These are phyloP conservation scores for Psittacus erithacus DNA, from an alignment of 2,113 vertebrate genomes.

Conservation along the genomic window DNA sequence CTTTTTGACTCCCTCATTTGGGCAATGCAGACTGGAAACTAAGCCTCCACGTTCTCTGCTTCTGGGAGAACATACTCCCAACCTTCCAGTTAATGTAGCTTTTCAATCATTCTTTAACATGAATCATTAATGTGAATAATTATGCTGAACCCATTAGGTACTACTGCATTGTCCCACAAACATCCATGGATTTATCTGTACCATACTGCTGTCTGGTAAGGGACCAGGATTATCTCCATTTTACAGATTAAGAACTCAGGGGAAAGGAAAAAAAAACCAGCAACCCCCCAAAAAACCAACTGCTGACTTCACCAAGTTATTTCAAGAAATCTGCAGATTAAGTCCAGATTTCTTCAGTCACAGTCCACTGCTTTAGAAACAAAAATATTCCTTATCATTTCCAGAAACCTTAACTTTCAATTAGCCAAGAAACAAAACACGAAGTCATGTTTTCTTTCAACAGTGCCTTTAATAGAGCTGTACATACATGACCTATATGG, in stretches of 20 bases:
- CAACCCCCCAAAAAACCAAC: neutral
- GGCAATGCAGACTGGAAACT: neutral
- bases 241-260: neutral
- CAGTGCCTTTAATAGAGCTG: neutral
- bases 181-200: neutral
- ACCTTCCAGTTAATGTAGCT: neutral
- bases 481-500: neutral
- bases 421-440: neutral
- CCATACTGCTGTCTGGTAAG: neutral
- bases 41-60: neutral
- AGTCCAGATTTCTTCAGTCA: neutral
- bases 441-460: neutral
- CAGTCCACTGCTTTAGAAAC: neutral
- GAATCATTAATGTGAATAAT: constrained; percentile 9
- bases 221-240: neutral
- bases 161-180: neutral
- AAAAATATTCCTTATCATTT: neutral
- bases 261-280: neutral
- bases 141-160: neutral
- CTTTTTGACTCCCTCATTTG: neutral
- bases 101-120: neutral
- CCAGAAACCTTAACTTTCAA: neutral
- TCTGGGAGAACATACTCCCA: neutral
- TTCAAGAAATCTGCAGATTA: neutral
- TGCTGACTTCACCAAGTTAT: neutral